Base-by-base conservation (phyloP, 2,888 invertebrate species). In the Isoperla grammatica region DNA sequence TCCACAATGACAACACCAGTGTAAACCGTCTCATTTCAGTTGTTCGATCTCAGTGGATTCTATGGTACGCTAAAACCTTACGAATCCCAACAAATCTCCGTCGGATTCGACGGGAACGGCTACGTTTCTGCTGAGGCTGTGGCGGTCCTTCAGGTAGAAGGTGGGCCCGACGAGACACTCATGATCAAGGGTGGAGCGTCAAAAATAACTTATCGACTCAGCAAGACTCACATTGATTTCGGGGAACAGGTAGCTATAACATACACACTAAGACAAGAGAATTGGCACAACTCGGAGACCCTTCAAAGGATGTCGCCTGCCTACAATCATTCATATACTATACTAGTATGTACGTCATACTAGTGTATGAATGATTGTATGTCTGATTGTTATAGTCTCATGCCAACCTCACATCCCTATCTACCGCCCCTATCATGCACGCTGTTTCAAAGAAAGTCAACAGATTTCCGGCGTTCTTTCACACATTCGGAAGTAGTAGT, bases 141-240 rank as follows among this genome's bases (percentile, higher is more conserved):
- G 23, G 71, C 79, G 0, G 72, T 78, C 61, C 83, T 81, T 67
- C 75, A 79, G 64, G 77, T 84, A 22, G 67, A 78, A 37, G 82
- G 80, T 8, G 85, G 85, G 1, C 81, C 81, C 1, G 67, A 78
- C 0, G 81, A 83, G 71, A 65, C 68, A 1, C 69, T 84, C 22
- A 60, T 69, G 39, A 71, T 85, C 1, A 72, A 71, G 1, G 84
- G 81, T 1, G 75, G 74, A 68, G 78, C 80, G 60, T 79, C 81
- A 4, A 73, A 76, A 58, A 71, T 83, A 56, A 72, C 74, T 61
- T 84, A 79, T 65, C 70, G 70, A 40, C 69, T 84, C 35, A 78
- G 78, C 64, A 75, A 67, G 50, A 65, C 65, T 9, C 57, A 64
- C 1, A 70, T 78, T 17, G 71, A 77, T 63, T 76, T 76, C 62